These are phyloP conservation scores for Leptinotarsa haldemani DNA, from an alignment of 2,888 invertebrate species.

Conservation along the genomic window DNA sequence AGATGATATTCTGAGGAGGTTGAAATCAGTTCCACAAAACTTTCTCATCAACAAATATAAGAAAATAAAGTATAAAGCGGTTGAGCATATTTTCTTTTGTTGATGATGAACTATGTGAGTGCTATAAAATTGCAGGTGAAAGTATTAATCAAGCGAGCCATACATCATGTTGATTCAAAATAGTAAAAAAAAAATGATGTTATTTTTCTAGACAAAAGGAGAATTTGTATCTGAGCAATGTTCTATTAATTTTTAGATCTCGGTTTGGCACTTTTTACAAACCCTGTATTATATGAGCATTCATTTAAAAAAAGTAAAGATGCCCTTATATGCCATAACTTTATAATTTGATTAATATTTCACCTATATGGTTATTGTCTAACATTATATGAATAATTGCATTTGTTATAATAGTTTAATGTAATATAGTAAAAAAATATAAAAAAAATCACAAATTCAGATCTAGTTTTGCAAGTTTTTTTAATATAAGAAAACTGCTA, in stretches of 20 bases:
- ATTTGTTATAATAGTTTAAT: not conserved
- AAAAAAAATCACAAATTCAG: conserved; percentile 20
- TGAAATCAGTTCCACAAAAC: not conserved
- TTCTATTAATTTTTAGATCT: too few relatives aligned
- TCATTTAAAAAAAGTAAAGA: too few relatives aligned
- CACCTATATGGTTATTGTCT: conserved; percentile 9
- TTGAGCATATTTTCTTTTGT: not conserved
- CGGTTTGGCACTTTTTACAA: too few relatives aligned
- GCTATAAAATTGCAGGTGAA: not conserved
- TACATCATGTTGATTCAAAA: not conserved
- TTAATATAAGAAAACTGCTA: conserved; percentile 22
- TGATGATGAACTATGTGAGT: not conserved
- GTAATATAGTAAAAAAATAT: not conserved
- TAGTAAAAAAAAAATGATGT: too few relatives aligned
- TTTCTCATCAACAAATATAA: not conserved
- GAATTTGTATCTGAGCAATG: too few relatives aligned
- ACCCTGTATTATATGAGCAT: too few relatives aligned
- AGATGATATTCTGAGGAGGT: not conserved
- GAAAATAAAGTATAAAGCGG: not conserved
- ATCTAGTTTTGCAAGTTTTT: conserved; percentile 22
- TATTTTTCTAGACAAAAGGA: too few relatives aligned
- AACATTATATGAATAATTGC: not conserved
- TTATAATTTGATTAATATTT: not conserved
- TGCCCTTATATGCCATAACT: too few relatives aligned
- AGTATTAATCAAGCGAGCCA: not conserved